phyloP scores from a whole-genome alignment of 2,113 vertebrate genomes.

The Scortum barcoo region DNA sequence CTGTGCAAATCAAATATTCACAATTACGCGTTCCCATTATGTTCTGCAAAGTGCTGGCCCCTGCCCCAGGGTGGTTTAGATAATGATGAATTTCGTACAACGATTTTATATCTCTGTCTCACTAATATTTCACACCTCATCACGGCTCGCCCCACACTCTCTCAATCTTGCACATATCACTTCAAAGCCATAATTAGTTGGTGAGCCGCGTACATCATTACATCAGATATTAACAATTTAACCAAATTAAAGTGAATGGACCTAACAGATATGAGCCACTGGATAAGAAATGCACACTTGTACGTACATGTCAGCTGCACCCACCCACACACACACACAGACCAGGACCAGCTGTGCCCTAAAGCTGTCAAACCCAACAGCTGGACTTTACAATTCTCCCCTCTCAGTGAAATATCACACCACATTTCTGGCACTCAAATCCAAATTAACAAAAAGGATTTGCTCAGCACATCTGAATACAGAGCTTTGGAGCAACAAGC shows the following conservation, averaged over 20 bases:
- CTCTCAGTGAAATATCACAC: slow-evolving; percentile 84
- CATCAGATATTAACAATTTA: slow-evolving; percentile 17
- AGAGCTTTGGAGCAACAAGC: slow-evolving; percentile 64
- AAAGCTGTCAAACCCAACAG: slow-evolving; percentile 77
- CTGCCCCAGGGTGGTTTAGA: not conserved
- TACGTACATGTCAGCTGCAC: not conserved
- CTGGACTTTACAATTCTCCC: slow-evolving; percentile 85
- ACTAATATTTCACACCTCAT: slow-evolving; percentile 27
- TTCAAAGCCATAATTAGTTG: slow-evolving; percentile 32
- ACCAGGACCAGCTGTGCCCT: slow-evolving; percentile 71
- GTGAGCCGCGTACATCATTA: slow-evolving; percentile 16
- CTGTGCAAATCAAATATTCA: slow-evolving; percentile 30
- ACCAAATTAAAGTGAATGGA: slow-evolving; percentile 4
- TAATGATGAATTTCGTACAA: slow-evolving; percentile 1
- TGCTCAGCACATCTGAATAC: slow-evolving; percentile 76
- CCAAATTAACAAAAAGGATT: slow-evolving; percentile 84
- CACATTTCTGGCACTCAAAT: slow-evolving; percentile 75
- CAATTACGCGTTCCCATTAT: slow-evolving; percentile 10
- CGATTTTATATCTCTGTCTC: slow-evolving; percentile 18
- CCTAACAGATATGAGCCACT: slow-evolving; percentile 10
- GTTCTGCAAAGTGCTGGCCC: slow-evolving; percentile 1
- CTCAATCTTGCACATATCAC: slow-evolving; percentile 1
- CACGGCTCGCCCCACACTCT: not conserved
- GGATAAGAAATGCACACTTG: slow-evolving; percentile 16
- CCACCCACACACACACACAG: slow-evolving; percentile 13